phyloP scores from a whole-genome alignment of 1,140 invertebrate species.

The Musca vetustissima region DNA sequence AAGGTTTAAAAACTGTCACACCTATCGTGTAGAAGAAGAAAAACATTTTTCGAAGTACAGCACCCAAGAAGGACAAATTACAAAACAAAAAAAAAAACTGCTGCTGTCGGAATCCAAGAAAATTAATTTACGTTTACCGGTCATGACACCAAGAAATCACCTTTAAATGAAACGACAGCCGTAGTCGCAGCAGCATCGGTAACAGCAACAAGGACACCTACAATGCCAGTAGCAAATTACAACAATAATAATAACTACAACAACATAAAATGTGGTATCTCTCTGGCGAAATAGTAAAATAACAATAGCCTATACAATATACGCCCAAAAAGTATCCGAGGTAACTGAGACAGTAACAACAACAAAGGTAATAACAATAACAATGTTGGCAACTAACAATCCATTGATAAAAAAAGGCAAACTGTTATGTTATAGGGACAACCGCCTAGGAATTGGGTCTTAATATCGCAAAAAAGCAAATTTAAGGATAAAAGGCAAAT shows the following conservation, averaged over 20 bases:
- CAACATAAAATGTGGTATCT: too few species aligned
- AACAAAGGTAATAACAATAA: neutral
- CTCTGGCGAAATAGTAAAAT: neutral
- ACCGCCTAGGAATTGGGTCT: too few species aligned
- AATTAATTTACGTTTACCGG: conserved; percentile 15
- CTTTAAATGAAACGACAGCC: neutral
- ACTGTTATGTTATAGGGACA: too few species aligned
- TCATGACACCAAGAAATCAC: conserved; percentile 18
- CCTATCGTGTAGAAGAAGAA: too few species aligned
- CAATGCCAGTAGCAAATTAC: neutral
- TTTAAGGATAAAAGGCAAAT: too few species aligned
- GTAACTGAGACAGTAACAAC: neutral
- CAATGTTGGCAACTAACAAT: neutral
- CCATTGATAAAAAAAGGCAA: too few species aligned
- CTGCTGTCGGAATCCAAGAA: neutral
- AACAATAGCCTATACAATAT: conserved; percentile 4
- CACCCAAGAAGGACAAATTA: too few species aligned
- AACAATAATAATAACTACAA: neutral
- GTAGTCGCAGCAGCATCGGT: neutral
- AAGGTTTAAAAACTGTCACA: too few species aligned
- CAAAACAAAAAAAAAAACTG: too few species aligned
- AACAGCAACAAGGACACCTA: neutral
- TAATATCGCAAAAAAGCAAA: too few species aligned
- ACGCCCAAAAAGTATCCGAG: neutral
- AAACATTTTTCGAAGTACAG: too few species aligned